Evolutionary conservation across 2,888 invertebrate species (phyloP).

Genomic region (Pasiphila rectangulata): DNA sequence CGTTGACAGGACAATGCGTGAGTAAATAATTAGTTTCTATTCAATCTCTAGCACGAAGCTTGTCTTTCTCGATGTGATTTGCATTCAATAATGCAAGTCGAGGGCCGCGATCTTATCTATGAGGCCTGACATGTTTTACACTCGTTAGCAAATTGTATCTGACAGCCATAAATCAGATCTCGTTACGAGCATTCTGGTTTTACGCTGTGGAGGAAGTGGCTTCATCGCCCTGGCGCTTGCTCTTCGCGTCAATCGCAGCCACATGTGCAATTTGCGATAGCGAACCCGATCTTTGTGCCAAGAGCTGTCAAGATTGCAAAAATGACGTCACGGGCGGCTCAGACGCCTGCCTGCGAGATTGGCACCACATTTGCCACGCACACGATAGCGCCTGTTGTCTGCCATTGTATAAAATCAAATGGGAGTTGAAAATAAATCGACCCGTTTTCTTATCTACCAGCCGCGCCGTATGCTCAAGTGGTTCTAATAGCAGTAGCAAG

Average conservation of each 20-base stretch:
- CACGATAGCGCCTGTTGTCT: constrained; percentile 55
- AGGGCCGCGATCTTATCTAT: constrained; percentile 64
- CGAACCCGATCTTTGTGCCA: constrained; percentile 38
- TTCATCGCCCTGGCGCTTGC: constrained; percentile 39
- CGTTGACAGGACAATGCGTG: constrained; percentile 63
- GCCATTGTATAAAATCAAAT: constrained; percentile 45
- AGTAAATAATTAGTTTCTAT: constrained; percentile 65
- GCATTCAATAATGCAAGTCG: constrained; percentile 65
- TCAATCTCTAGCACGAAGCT: constrained; percentile 48
- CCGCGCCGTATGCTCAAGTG: constrained; percentile 49
- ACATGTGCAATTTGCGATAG: constrained; percentile 34
- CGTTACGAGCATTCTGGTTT: constrained; percentile 42
- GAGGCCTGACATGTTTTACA: constrained; percentile 64
- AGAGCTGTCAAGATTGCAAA: constrained; percentile 39
- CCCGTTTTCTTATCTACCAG: constrained; percentile 53
- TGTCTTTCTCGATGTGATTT: constrained; percentile 58
- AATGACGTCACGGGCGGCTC: constrained; percentile 62
- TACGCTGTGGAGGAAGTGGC: constrained; percentile 38
- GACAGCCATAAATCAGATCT: constrained; percentile 64
- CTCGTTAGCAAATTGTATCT: constrained; percentile 73
- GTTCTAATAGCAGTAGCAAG: constrained; percentile 42
- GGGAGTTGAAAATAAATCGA: constrained; percentile 63
- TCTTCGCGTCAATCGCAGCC: constrained; percentile 19
- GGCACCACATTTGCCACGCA: constrained; percentile 75
- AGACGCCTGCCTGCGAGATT: constrained; percentile 54